phyloP scores from a whole-genome alignment of 2,797 vertebrate genomes.

The Simalia tracyae region DNA sequence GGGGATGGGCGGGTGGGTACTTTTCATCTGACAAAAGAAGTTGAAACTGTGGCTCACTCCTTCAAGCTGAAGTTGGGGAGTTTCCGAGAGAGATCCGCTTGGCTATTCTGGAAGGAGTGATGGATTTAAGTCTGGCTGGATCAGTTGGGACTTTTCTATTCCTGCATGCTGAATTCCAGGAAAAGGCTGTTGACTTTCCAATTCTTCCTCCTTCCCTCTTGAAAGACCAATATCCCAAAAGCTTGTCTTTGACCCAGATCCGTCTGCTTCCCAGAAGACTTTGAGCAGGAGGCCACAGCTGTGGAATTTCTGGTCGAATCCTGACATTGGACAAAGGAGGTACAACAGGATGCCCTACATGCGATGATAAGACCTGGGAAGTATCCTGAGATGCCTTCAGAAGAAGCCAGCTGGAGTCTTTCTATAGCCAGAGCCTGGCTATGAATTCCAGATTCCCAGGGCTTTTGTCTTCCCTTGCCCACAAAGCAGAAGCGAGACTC shows the following conservation, averaged over 20 bases:
- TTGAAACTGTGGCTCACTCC: no score
- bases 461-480: not conserved
- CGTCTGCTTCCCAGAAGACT: no score
- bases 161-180: not conserved
- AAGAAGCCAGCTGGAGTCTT: not conserved
- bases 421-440: not conserved
- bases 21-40: no score
- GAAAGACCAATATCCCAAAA: not conserved
- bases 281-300: not conserved
- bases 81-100: not conserved
- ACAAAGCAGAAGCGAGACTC: not conserved
- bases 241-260: not conserved
- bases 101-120: not conserved
- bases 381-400: not conserved
- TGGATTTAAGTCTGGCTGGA: not conserved
- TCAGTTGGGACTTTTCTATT: not conserved
- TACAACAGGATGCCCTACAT: not conserved
- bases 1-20: no score
- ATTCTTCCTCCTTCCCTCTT: not conserved
- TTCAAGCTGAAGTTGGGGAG: not conserved
- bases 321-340: not conserved
- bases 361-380: not conserved
- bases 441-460: not conserved
- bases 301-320: no score
- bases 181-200: not conserved